A percentile compares a stretch with the other conserved stretches of the same genome.
Evolutionary conservation across 2,888 invertebrate species (phyloP).

Genomic region (Proisotoma minuta): DNA sequence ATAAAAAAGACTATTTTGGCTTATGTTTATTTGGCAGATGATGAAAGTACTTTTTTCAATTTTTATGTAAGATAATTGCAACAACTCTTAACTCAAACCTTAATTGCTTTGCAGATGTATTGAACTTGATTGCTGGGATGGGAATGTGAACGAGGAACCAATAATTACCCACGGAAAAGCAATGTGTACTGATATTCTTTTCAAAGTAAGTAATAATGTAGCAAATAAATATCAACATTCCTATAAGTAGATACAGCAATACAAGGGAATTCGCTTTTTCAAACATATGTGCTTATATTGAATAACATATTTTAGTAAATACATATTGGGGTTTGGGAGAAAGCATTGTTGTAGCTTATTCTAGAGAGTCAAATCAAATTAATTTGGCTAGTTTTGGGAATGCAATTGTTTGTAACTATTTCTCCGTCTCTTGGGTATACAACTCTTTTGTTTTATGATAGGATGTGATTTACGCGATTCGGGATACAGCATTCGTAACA

Average conservation of each 20-base stretch:
- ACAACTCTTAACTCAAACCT: no score
- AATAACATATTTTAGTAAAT: no score
- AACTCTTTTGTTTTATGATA: conserved; percentile 41
- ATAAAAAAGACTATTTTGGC: no score
- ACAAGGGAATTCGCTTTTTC: no score
- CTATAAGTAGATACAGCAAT: no score
- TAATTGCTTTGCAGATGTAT: conserved; percentile 68
- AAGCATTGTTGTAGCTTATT: not conserved
- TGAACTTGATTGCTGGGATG: conserved; percentile 99
- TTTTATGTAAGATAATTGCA: not conserved
- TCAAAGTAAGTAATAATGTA: conserved; percentile 72
- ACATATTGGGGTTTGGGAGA: conserved; percentile 2
- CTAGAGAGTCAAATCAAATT: not conserved
- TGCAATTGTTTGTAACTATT: no score
- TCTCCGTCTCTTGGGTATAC: no score
- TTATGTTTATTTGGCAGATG: no score
- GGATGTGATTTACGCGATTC: conserved; percentile 93
- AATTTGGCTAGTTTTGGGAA: no score
- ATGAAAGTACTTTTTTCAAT: conserved; percentile 5
- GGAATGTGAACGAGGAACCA: conserved; percentile 94
- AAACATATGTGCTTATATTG: no score
- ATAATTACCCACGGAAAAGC: conserved; percentile 99
- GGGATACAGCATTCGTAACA: conserved; percentile 97
- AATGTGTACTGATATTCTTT: conserved; percentile 98
- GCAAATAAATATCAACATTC: no score